Conservation (phyloP, 2,888 invertebrate genomes). For the Eristalis arbustorum region DNA sequence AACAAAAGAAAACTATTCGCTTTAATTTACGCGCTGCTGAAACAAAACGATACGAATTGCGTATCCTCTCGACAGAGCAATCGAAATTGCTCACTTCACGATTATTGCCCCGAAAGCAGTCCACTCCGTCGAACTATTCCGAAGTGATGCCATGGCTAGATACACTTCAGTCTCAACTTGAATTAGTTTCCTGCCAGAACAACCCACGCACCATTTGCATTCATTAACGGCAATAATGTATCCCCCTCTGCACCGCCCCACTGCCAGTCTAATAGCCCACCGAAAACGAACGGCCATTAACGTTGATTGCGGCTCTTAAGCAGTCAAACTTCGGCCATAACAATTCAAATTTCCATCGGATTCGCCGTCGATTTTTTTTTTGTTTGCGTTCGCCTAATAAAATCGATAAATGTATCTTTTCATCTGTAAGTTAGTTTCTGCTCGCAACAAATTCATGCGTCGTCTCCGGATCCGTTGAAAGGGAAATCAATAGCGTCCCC, state of each 20-base stretch:
- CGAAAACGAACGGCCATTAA: conserved; percentile 27
- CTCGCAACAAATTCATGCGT: background rate
- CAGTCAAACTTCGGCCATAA: conserved; percentile 35
- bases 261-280: background rate
- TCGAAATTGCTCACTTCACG: background rate
- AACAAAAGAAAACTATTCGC: background rate
- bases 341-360: conserved; percentile 39
- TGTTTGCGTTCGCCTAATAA: conserved; percentile 19
- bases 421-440: conserved; percentile 4
- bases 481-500: background rate
- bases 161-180: background rate
- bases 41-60: background rate
- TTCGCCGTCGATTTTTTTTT: background rate
- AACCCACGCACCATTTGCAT: conserved; percentile 18
- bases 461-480: background rate
- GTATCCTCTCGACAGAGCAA: background rate
- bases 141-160: background rate
- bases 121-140: background rate
- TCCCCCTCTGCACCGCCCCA: background rate
- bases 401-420: conserved; percentile 25
- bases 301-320: conserved; percentile 24
- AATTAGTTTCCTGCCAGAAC: background rate
- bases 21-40: background rate
- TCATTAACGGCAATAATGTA: conserved; percentile 10
- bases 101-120: background rate